Conservation (phyloP, 2,113 vertebrate genomes). For the Rissa tridactyla region DNA sequence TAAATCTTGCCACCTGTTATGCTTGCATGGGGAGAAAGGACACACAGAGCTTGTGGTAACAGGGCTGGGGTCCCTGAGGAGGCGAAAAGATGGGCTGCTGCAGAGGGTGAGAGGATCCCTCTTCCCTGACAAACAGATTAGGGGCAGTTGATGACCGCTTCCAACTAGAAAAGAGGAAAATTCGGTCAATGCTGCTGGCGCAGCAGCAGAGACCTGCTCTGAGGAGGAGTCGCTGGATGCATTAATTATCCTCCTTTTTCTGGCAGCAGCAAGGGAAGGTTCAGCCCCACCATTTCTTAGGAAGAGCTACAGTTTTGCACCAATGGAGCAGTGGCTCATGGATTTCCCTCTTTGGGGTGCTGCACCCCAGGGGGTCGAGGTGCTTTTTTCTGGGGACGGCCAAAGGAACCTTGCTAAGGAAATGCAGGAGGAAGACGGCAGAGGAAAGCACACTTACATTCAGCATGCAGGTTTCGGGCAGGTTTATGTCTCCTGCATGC, state of each 20-base stretch:
- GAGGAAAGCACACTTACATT: not conserved
- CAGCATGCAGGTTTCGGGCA: not conserved
- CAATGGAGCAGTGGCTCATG: not conserved
- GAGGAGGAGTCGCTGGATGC: not conserved
- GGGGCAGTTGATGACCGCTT: not conserved
- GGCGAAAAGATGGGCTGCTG: not conserved
- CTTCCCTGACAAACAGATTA: not conserved
- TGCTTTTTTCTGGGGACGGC: not conserved
- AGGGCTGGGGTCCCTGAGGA: not conserved
- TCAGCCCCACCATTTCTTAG: not conserved
- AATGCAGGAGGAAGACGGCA: not conserved
- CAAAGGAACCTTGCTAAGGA: not conserved
- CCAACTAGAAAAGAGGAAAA: not conserved
- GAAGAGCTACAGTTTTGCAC: not conserved
- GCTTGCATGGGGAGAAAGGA: not conserved
- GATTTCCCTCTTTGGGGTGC: not conserved
- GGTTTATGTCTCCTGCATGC: not conserved
- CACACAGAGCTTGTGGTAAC: not conserved
- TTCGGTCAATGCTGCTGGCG: not conserved
- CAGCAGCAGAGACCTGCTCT: not conserved
- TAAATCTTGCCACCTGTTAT: not conserved
- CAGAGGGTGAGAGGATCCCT: not conserved
- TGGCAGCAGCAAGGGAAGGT: not conserved
- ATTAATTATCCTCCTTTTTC: not conserved
- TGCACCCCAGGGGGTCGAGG: not conserved